These are phyloP conservation scores for Ctena decussata DNA, from an alignment of 2,888 invertebrate species.

Conservation along the genomic window DNA sequence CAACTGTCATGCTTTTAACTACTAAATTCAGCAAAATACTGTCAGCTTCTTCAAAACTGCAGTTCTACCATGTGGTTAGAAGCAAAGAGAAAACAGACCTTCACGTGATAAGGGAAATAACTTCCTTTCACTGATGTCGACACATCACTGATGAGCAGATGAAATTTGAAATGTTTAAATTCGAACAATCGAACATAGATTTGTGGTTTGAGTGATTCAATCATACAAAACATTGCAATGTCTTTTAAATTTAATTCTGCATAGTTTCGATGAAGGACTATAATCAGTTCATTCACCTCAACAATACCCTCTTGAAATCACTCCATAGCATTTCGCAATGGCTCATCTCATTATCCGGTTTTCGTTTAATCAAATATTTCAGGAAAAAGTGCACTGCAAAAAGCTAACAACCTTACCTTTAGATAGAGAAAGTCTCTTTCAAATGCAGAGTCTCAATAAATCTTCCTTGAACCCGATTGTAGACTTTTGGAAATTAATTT, in stretches of 20 bases:
- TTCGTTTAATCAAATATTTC: not conserved
- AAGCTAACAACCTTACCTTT: not conserved
- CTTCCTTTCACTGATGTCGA: not conserved
- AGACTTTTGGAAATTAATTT: not conserved
- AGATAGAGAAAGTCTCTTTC: not conserved
- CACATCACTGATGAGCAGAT: too few relatives aligned
- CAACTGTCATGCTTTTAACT: too few relatives aligned
- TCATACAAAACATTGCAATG: not conserved
- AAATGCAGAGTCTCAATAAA: not conserved
- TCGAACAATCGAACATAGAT: too few relatives aligned
- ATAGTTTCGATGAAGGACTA: not conserved
- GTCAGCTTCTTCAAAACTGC: too few relatives aligned
- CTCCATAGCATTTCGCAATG: not conserved
- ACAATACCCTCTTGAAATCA: not conserved
- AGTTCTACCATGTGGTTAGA: not conserved
- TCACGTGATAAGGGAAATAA: not conserved
- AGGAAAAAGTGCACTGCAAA: not conserved
- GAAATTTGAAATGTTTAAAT: too few relatives aligned
- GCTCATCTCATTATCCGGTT: slow-evolving; percentile 11
- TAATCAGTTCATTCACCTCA: not conserved
- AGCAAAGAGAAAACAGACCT: not conserved
- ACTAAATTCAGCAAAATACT: too few relatives aligned
- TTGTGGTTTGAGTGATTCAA: not conserved
- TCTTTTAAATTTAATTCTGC: not conserved
- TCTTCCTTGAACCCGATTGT: not conserved